Evolutionary conservation across 2,113 vertebrate species (phyloP).

Genomic region (Brachionichthys hirsutus): DNA sequence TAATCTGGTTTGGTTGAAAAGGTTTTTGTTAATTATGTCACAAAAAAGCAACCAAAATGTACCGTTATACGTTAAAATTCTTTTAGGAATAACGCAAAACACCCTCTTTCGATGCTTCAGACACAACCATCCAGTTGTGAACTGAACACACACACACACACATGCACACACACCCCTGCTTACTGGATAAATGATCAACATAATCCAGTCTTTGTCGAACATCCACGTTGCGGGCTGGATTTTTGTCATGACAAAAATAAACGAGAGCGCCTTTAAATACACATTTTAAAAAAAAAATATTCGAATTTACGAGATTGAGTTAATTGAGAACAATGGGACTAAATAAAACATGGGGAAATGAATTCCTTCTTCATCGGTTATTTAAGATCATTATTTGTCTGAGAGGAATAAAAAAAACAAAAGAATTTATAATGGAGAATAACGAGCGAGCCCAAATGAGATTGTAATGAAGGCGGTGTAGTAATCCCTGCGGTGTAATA

Average conservation of each 20-base stretch:
- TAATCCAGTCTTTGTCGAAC: conserved; percentile 53
- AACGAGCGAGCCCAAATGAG: conserved; percentile 54
- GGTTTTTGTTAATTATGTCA: too few species aligned
- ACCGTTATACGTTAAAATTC: too few species aligned
- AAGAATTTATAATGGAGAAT: conserved; percentile 63
- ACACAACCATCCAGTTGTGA: too few species aligned
- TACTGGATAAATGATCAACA: conserved; percentile 33
- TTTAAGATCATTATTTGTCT: conserved; percentile 66
- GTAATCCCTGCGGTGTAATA: conserved; percentile 62
- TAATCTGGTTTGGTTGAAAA: too few species aligned
- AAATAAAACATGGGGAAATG: conserved; percentile 52
- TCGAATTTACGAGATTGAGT: conserved; percentile 67
- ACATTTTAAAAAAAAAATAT: conserved; percentile 63
- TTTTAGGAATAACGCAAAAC: too few species aligned
- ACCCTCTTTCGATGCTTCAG: too few species aligned
- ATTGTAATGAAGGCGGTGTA: conserved; percentile 62
- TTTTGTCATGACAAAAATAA: conserved; percentile 62
- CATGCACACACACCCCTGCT: too few species aligned
- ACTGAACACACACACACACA: too few species aligned
- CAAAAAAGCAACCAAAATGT: too few species aligned
- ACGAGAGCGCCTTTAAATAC: conserved; percentile 63
- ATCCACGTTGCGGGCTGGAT: conserved; percentile 49
- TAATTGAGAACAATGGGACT: conserved; percentile 72
- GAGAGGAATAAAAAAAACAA: conserved; percentile 45
- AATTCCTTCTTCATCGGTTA: conserved; percentile 56